Evolutionary conservation across 2,797 vertebrate species (phyloP).

Genomic region (Neomorphus geoffroyi): DNA sequence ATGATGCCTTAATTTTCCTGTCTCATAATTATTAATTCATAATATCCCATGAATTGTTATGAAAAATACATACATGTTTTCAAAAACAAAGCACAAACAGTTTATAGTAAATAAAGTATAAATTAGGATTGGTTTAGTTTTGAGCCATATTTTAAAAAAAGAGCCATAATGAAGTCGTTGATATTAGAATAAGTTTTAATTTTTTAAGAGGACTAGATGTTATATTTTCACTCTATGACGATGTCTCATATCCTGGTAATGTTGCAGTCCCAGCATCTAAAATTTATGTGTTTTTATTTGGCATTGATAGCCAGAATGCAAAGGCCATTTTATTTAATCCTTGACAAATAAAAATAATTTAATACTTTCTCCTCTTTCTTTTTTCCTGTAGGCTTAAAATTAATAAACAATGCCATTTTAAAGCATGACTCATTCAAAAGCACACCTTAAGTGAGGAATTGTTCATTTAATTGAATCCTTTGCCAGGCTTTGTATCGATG

Average conservation of each 20-base stretch:
- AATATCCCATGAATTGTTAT: background rate
- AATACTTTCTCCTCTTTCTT: background rate
- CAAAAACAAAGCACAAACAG: background rate
- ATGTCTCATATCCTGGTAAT: background rate
- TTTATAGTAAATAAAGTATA: background rate
- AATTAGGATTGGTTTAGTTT: background rate
- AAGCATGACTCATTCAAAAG: constrained; percentile 10
- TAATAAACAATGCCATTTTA: constrained; percentile 14
- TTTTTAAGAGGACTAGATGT: background rate
- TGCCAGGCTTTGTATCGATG: constrained; percentile 36
- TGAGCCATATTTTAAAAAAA: background rate
- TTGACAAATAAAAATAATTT: background rate
- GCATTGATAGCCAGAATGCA: background rate
- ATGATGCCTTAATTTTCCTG: background rate
- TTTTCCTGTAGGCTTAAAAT: background rate
- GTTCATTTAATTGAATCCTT: constrained; percentile 37
- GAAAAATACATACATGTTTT: background rate
- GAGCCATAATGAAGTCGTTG: background rate
- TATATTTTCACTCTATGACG: background rate
- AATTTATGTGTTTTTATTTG: background rate
- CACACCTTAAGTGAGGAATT: constrained; percentile 1
- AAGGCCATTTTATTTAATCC: background rate
- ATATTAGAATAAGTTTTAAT: background rate
- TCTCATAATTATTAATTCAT: background rate
- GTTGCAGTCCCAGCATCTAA: background rate